Conservation (phyloP, 2,797 vertebrate genomes). For the Chiloscyllium punctatum region DNA sequence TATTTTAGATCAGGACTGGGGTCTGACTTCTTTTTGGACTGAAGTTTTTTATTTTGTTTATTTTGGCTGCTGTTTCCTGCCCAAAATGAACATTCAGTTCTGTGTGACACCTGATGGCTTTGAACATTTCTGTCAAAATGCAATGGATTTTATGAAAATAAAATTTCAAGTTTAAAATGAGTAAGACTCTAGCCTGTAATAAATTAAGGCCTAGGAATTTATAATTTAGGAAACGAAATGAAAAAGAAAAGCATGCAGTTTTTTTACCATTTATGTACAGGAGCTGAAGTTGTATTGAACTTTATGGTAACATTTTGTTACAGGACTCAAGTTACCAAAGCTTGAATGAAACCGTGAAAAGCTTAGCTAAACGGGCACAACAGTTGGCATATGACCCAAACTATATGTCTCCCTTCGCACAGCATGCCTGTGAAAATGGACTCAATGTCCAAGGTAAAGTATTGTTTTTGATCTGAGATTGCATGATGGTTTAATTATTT, state of each 20-base stretch:
- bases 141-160: neutral
- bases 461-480: neutral
- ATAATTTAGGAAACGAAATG: neutral
- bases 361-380: slow-evolving; percentile 31
- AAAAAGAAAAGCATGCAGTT: neutral
- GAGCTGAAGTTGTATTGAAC: neutral
- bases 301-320: neutral
- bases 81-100: too few species aligned
- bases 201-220: neutral
- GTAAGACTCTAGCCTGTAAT: neutral
- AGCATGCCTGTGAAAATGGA: slow-evolving; percentile 35
- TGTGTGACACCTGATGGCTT: neutral
- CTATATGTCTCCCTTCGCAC: slow-evolving; percentile 39
- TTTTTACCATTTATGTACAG: neutral
- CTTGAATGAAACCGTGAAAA: slow-evolving; percentile 6
- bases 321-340: slow-evolving; percentile 33
- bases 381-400: slow-evolving; percentile 36
- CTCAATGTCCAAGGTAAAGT: slow-evolving; percentile 33
- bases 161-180: neutral
- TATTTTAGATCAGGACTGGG: too few species aligned
- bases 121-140: neutral
- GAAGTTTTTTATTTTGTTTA: too few species aligned
- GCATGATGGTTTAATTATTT: neutral
- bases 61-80: too few species aligned
- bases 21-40: too few species aligned